phyloP scores from a whole-genome alignment of 1,140 invertebrate species.

The Drosophila funebris region DNA sequence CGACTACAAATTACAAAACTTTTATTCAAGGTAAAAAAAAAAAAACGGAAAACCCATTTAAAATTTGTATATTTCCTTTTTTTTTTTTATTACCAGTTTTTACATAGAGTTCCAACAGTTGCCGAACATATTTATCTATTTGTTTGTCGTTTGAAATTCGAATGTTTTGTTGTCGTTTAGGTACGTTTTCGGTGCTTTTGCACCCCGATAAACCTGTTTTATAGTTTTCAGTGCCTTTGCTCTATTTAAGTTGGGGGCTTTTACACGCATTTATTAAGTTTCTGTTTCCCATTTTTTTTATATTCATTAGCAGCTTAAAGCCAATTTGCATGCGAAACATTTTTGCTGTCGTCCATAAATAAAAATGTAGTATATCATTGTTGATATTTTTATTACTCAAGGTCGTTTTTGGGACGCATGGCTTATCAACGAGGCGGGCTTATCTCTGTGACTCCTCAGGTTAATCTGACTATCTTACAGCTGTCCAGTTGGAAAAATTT shows the following conservation, averaged over 20 bases:
- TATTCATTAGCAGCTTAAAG: constrained; percentile 22
- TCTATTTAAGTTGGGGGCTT: constrained; percentile 24
- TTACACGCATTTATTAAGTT: constrained; percentile 25
- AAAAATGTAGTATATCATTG: constrained; percentile 24
- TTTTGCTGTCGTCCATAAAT: constrained; percentile 13
- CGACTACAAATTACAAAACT: too few species aligned
- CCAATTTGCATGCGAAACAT: constrained; percentile 39
- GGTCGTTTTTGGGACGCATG: constrained; percentile 23
- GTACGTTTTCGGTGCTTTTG: constrained; percentile 17
- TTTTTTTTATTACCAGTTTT: background rate
- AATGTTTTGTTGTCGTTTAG: constrained; percentile 14
- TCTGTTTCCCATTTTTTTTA: background rate
- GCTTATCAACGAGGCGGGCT: constrained; percentile 18
- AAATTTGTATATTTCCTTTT: background rate
- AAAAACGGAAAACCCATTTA: background rate
- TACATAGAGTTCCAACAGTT: background rate
- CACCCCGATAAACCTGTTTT: constrained; percentile 28
- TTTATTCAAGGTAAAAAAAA: background rate
- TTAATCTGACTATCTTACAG: background rate
- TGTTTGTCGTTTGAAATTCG: constrained; percentile 6
- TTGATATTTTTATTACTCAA: constrained; percentile 40
- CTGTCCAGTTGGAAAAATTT: background rate
- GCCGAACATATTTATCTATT: constrained; percentile 4
- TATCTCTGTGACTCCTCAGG: constrained; percentile 2
- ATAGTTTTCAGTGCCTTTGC: background rate